Evolutionary conservation across 2,888 invertebrate genomes (phyloP).

Genomic region (Caenorhabditis sp.): DNA sequence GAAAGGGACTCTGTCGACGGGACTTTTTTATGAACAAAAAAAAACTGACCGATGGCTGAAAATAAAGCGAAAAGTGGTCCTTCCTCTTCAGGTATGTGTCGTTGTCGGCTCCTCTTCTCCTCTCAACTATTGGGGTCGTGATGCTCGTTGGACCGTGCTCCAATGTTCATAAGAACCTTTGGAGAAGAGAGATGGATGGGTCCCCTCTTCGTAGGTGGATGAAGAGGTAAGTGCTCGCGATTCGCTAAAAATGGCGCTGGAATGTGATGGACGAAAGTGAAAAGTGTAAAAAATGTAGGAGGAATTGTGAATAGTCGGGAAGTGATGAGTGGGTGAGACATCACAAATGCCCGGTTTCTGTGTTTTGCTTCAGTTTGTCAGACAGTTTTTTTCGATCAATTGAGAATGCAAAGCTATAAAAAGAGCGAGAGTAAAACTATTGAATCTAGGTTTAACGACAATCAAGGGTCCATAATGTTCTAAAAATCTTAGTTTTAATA

Average conservation of each 20-base stretch:
- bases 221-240: slow-evolving; percentile 46
- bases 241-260: slow-evolving; percentile 34
- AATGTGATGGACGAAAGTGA: not conserved
- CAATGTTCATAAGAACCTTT: slow-evolving; percentile 59
- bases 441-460: not conserved
- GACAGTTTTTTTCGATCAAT: not conserved
- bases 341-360: not conserved
- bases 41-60: slow-evolving; percentile 48
- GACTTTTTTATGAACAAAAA: not conserved
- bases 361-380: not conserved
- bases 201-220: slow-evolving; percentile 38
- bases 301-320: slow-evolving; percentile 21
- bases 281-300: slow-evolving; percentile 24
- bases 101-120: not conserved
- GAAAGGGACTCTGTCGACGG: not conserved
- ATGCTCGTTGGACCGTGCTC: slow-evolving; percentile 59
- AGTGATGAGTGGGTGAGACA: slow-evolving; percentile 27
- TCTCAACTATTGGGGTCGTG: slow-evolving; percentile 38
- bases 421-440: not conserved
- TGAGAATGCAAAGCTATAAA: not conserved
- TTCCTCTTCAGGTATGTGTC: slow-evolving; percentile 21
- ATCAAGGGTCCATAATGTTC: not conserved
- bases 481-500: not conserved
- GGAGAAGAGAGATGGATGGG: slow-evolving; percentile 51
- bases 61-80: slow-evolving; percentile 26